phyloP scores from a whole-genome alignment of 2,888 invertebrate species.

The Baronia brevicornis region DNA sequence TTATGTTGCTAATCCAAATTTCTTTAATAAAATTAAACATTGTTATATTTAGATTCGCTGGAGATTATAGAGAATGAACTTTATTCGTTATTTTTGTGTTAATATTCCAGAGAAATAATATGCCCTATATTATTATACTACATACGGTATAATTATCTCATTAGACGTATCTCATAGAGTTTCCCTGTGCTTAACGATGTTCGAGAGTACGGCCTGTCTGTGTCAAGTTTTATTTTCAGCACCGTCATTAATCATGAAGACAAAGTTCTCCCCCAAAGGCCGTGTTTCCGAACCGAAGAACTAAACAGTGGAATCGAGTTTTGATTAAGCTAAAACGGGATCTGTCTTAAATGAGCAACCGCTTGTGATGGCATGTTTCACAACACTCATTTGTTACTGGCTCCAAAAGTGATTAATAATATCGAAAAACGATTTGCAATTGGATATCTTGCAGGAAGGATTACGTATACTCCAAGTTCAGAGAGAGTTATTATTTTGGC shows the following conservation, averaged over 20 bases:
- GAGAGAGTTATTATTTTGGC: too few species aligned
- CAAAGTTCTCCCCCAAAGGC: constrained; percentile 42
- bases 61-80: too few species aligned
- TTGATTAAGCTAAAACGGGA: constrained; percentile 36
- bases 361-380: constrained; percentile 3
- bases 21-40: too few species aligned
- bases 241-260: constrained; percentile 25
- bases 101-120: too few species aligned
- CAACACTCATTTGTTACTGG: constrained; percentile 6
- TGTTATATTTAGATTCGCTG: too few species aligned
- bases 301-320: constrained; percentile 47
- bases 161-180: constrained; percentile 2
- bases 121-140: too few species aligned
- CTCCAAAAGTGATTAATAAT: constrained; percentile 1
- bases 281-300: constrained; percentile 37
- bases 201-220: not conserved
- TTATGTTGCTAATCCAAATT: too few species aligned
- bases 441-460: too few species aligned
- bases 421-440: not conserved
- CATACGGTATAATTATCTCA: constrained; percentile 3
- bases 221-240: not conserved
- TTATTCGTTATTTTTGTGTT: too few species aligned
- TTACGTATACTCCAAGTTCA: too few species aligned
- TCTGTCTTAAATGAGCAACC: constrained; percentile 6
- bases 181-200: not conserved